These are phyloP conservation scores for Rhinichthys osculus DNA, from an alignment of 2,797 vertebrate species.

Conservation along the genomic window DNA sequence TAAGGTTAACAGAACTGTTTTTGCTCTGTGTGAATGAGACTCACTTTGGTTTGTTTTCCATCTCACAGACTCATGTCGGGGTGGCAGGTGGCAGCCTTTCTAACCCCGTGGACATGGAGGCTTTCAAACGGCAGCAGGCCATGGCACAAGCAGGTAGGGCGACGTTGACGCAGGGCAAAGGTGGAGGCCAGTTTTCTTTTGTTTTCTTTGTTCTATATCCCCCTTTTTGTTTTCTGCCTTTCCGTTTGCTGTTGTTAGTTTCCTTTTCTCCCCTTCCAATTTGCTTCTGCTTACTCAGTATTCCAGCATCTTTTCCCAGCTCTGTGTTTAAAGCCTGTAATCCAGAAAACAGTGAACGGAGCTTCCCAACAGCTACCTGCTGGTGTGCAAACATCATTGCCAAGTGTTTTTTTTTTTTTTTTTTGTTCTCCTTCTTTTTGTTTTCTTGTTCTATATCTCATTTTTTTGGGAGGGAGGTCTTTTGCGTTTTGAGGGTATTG, in stretches of 20 bases:
- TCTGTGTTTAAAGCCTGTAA: conserved; percentile 78
- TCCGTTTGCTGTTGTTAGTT: conserved; percentile 69
- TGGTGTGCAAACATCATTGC: conserved; percentile 79
- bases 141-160: conserved; percentile 92
- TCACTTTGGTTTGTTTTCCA: conserved; percentile 1
- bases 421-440: neutral
- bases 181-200: conserved; percentile 69
- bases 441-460: conserved; percentile 22
- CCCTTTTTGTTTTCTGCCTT: conserved; percentile 65
- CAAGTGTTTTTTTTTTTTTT: conserved; percentile 65
- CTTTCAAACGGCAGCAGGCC: conserved; percentile 93
- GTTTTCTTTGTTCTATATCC: conserved; percentile 61
- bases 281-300: conserved; percentile 85
- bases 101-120: conserved; percentile 90
- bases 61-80: conserved; percentile 85
- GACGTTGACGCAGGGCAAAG: conserved; percentile 60
- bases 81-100: conserved; percentile 78
- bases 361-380: conserved; percentile 52
- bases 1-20: neutral
- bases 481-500: conserved; percentile 88
- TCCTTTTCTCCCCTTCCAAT: conserved; percentile 77
- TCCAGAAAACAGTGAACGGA: conserved; percentile 46
- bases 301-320: conserved; percentile 81
- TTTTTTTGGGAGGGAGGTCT: conserved; percentile 48
- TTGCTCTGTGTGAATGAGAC: neutral